Percentiles rank a stretch among this genome's conserved stretches.
phyloP scores from a whole-genome alignment of 2,797 vertebrate species.

The Scomberomorus guttatus region DNA sequence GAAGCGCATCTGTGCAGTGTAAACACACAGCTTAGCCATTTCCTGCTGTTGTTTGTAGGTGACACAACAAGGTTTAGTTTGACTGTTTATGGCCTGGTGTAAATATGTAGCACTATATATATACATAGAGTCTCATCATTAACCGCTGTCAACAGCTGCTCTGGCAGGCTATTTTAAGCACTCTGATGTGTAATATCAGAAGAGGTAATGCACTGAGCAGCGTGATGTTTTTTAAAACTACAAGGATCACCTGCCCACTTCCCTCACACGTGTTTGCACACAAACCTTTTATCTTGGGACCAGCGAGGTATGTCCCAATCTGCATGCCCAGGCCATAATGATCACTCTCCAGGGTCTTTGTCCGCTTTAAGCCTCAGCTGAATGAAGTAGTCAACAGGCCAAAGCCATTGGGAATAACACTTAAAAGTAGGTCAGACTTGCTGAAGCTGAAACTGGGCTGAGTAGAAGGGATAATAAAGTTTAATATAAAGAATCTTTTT shows the following conservation, averaged over 20 bases:
- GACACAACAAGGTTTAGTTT: slow-evolving; percentile 71
- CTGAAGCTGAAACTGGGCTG: slow-evolving; percentile 25
- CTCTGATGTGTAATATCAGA: slow-evolving; percentile 80
- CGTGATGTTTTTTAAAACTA: slow-evolving; percentile 71
- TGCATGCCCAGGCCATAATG: slow-evolving; percentile 41
- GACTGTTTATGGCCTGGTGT: slow-evolving; percentile 66
- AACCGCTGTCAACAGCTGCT: slow-evolving; percentile 77
- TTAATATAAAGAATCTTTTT: neutral
- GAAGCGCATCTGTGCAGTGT: slow-evolving; percentile 7
- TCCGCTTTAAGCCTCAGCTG: slow-evolving; percentile 50
- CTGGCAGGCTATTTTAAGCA: slow-evolving; percentile 73
- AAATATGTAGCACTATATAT: slow-evolving; percentile 49
- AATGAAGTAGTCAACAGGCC: slow-evolving; percentile 57
- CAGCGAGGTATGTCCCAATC: slow-evolving; percentile 49
- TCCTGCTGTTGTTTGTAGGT: slow-evolving; percentile 21
- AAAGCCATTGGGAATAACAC: slow-evolving; percentile 30
- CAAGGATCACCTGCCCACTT: slow-evolving; percentile 71
- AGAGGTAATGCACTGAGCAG: slow-evolving; percentile 51
- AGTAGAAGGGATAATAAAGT: slow-evolving; percentile 1
- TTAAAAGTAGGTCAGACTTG: slow-evolving; percentile 67
- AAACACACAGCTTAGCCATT: slow-evolving; percentile 21
- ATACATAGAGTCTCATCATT: slow-evolving; percentile 66
- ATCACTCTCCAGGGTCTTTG: slow-evolving; percentile 34
- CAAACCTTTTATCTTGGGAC: slow-evolving; percentile 60
- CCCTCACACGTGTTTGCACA: slow-evolving; percentile 67